These are phyloP conservation scores for Burhinus bistriatus DNA, from an alignment of 2,113 vertebrate genomes.

Conservation along the genomic window DNA sequence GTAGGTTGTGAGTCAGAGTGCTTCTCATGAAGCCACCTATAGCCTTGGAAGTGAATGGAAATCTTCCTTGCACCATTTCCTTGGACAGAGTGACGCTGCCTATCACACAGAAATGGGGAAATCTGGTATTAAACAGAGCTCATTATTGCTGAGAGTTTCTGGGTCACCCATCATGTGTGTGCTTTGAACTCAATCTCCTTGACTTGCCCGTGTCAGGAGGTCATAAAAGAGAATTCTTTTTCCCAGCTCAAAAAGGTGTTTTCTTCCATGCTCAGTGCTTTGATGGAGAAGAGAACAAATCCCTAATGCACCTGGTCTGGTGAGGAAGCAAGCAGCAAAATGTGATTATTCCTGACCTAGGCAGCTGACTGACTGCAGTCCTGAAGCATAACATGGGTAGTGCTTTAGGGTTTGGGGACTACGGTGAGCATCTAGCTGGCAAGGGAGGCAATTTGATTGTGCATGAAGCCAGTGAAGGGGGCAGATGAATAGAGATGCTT, in stretches of 20 bases:
- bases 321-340: not conserved
- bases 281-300: not conserved
- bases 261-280: not conserved
- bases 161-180: not conserved
- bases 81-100: no score
- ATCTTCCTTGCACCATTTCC: not conserved
- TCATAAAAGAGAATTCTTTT: not conserved
- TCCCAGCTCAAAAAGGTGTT: not conserved
- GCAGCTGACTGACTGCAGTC: not conserved
- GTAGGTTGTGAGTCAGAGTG: not conserved
- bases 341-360: not conserved
- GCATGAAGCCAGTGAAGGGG: not conserved
- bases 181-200: not conserved
- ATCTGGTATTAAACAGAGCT: not conserved
- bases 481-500: not conserved
- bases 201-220: not conserved
- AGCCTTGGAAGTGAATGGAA: not conserved
- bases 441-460: not conserved
- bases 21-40: not conserved
- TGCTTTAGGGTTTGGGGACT: not conserved
- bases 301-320: not conserved
- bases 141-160: not conserved
- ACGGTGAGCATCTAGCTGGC: not conserved
- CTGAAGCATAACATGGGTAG: not conserved
- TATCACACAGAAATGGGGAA: rapidly evolving